These are phyloP conservation scores for silkworm (Bombyx mori) DNA, from an alignment of 1,140 invertebrate species.

Conservation along the genomic window ASM3026992v2 NC_085116.1:1028001-1028500, in stretches of 20 bases:
- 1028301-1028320: too few species aligned
- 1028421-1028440: too few species aligned
- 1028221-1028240: conserved; percentile 33
- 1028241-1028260: conserved; percentile 18
- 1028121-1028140: conserved; percentile 43
- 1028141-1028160: conserved; percentile 29
- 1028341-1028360: too few species aligned
- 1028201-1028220: conserved; percentile 15
- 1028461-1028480: too few species aligned
- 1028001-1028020: conserved; percentile 18
- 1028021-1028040: conserved; percentile 20
- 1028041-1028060: conserved; percentile 39
- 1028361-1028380: too few species aligned
- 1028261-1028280: conserved; percentile 4
- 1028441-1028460: too few species aligned
- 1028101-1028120: conserved; percentile 57
- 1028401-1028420: too few species aligned
- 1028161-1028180: conserved; percentile 65
- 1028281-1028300: not conserved
- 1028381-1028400: too few species aligned
- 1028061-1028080: conserved; percentile 49
- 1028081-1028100: conserved; percentile 42
- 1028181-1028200: conserved; percentile 53
- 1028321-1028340: too few species aligned
- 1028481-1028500: too few species aligned